Conservation (phyloP, 1,140 invertebrate species). For the Megalonaias nervosa region DNA sequence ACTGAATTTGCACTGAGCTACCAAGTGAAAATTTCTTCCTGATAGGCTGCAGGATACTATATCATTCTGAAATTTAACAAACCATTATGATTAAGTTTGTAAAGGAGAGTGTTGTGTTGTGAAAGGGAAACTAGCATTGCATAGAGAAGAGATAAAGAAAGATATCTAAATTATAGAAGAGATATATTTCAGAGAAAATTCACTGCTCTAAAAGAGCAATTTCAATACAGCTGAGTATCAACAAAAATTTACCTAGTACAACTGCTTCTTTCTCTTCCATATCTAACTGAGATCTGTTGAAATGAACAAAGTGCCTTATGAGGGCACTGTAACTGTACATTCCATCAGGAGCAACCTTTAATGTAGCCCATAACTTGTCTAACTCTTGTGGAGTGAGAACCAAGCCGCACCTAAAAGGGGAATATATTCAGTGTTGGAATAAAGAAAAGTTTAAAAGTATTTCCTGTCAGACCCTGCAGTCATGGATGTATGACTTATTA, state of each 20-base stretch:
- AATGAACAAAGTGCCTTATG: constrained; percentile 53
- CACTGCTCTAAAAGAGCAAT: no score
- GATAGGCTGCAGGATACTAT: no score
- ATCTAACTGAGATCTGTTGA: constrained; percentile 22
- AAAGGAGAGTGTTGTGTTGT: no score
- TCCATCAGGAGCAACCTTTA: constrained; percentile 49
- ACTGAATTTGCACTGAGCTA: no score
- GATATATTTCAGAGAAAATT: no score
- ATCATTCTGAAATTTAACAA: no score
- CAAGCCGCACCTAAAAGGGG: constrained; percentile 47
- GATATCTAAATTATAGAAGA: no score
- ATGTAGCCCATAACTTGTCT: constrained; percentile 48
- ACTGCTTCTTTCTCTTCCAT: constrained; percentile 28
- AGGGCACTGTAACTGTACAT: constrained; percentile 58
- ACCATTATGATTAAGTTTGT: no score
- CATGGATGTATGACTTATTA: not conserved
- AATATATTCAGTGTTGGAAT: not conserved
- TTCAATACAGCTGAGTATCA: no score
- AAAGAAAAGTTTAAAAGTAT: not conserved
- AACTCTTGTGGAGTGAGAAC: constrained; percentile 47
- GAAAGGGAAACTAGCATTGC: no score
- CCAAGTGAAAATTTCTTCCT: no score
- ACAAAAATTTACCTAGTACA: constrained; percentile 23
- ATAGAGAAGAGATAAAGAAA: no score
- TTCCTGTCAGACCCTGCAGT: not conserved